phyloP scores from a whole-genome alignment of 2,797 vertebrate genomes.

The Tinamus major region DNA sequence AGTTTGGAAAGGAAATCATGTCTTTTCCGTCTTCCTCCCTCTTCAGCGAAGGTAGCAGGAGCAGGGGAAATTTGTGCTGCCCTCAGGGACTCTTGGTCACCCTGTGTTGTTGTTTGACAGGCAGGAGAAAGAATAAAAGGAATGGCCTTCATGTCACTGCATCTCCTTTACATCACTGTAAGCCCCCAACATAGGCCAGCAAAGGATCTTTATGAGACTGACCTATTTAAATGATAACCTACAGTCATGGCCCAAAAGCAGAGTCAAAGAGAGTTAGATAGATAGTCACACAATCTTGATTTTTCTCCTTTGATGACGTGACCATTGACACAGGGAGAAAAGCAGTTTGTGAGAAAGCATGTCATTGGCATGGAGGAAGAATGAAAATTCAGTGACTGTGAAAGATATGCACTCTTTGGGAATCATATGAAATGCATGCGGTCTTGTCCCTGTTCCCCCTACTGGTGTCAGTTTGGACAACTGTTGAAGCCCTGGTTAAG shows the following conservation, averaged over 20 bases:
- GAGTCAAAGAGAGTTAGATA: neutral
- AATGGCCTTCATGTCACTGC: neutral
- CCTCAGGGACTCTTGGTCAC: neutral
- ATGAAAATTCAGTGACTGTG: neutral
- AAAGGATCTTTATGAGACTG: neutral
- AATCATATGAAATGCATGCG: neutral
- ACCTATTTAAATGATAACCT: neutral
- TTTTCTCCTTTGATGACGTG: neutral
- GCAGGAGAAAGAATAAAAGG: neutral
- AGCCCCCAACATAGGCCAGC: accelerated
- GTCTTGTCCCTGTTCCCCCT: neutral
- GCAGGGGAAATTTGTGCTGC: neutral
- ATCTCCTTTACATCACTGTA: neutral
- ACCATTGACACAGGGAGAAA: neutral
- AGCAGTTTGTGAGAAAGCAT: neutral
- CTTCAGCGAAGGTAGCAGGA: neutral
- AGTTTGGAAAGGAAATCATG: neutral
- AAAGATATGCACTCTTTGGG: neutral
- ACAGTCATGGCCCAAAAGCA: neutral
- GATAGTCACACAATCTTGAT: neutral
- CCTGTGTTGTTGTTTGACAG: neutral
- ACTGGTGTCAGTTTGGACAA: neutral
- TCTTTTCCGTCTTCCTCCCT: neutral
- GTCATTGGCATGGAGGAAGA: neutral
- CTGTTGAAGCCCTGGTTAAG: neutral